phyloP scores from a whole-genome alignment of 2,113 vertebrate genomes.

The Scolopax mira region DNA sequence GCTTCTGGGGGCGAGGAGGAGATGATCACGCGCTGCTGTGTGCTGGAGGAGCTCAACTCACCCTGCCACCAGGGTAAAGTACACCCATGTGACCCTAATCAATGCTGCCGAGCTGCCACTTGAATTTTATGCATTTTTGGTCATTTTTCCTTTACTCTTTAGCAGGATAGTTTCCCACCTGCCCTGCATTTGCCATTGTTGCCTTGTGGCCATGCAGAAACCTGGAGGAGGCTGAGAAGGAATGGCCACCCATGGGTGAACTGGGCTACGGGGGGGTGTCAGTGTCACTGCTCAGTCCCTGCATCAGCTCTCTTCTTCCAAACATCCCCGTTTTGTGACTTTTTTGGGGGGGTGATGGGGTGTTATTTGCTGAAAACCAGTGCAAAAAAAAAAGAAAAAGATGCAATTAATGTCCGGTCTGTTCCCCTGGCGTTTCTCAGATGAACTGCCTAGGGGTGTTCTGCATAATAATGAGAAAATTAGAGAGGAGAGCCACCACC shows the following conservation, averaged over 20 bases:
- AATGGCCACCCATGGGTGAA: fast-evolving
- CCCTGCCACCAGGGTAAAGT: not conserved
- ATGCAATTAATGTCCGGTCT: not conserved
- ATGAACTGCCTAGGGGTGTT: not conserved
- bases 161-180: not conserved
- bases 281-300: not conserved
- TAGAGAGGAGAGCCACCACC: not conserved
- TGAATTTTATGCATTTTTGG: too few species aligned
- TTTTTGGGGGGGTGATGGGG: not conserved
- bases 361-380: not conserved
- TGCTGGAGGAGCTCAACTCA: not conserved
- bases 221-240: not conserved
- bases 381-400: not conserved
- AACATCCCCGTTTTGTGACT: fast-evolving
- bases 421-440: not conserved
- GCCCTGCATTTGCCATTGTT: not conserved
- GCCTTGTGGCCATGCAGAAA: not conserved
- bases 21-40: fast-evolving
- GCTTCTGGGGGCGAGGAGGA: not conserved
- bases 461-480: not conserved
- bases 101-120: not conserved
- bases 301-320: not conserved
- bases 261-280: not conserved
- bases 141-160: not conserved
- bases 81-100: fast-evolving